Base-by-base conservation (phyloP, 2,113 vertebrate genomes). In the Cryptotis parvus region DNA sequence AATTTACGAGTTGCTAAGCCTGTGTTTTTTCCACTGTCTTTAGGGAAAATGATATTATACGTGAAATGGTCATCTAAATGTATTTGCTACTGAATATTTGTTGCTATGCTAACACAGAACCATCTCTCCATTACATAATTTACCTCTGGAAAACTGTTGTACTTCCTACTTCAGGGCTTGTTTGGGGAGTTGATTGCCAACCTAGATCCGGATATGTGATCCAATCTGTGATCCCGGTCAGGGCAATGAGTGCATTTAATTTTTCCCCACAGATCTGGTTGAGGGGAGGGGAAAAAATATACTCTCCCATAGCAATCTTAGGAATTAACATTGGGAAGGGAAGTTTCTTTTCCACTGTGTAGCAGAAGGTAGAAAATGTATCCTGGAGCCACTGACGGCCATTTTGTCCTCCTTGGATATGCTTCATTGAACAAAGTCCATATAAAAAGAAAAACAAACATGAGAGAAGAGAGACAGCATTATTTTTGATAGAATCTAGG, bases 1-100 rank as follows among this genome's bases (percentile, higher is more conserved):
- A 29, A 74, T 26, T 91, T 89, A 6, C 61, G 82, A 83, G 85
- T 27, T 78, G 73, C 24, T 1, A 75, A 55, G 73, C 29, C 43
- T 55, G 3, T 84, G 29, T 41, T 78, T 72, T 84, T 49, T 20
- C 6, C 58, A 18, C 6, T 79, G 6, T 68, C 18, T 26, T 87
- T 58, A 72, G 35, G n/a, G 7, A 87, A 88, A 43, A 77, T 88
- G 35, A 65, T 4, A 26, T 45, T 91, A 15, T 73, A 58, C 90
- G 76, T 81, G 74, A 76, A 86, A 88, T 41, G 82, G 4, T 78
- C 9, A 27, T 90, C 26, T 85, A 49, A 82, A 78, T 80, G 22
- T 66, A 45, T 43, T 33, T 88, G 39, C 10, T 77, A 31, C 63
- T 82, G 6, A 6, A 11, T 75, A 41, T 69, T 31, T 85, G 26